Base-by-base conservation (phyloP, 2,113 vertebrate species). In the Pelvicachromis taeniatus region DNA sequence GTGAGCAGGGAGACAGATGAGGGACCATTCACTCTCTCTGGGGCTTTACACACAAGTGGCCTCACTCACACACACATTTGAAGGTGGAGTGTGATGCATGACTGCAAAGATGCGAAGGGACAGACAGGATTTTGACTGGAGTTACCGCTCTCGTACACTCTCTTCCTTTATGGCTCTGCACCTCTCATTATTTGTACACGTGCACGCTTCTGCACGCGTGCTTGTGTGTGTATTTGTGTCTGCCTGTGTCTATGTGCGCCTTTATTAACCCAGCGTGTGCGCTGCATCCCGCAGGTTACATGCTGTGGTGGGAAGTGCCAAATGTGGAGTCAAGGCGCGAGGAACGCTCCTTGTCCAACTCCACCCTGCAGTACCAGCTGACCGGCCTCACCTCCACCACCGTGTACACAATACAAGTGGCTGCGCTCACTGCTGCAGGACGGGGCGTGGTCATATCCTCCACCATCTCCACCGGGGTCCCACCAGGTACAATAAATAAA, bases 401-500 rank as follows among this genome's bases (percentile, higher is more conserved):
- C 58, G 95, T 94, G 9, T 99, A 99, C 94, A 96, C 95, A 1
- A 96, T 99, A 7, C 97, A 98, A 17, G 97, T 98, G 93, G 97
- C 97, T 0, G 98, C 97, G 0, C 79, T 94, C 42, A 99, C 98
- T 0, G 93, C 97, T 0, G 96, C 94, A 2, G 98, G 98, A 1
- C 87, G 93, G 0, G 98, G 98, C 5, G 87, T 91, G 80, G 86
- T 94, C 80, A 97, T 97, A 0, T 96, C 97, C 4, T 97, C 98
- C 81, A 97, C 97, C 91, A 98, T 99, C 91, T 98, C 98, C 16
- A 99, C 98, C 0, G 98, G 98, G 9, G 98, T 99, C 29, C 98
- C 98, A 35, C 98, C 98, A 97, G 98, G 98, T 99, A 59, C 91
- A 93, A 40, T 40, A 81, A 80, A 89, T 77, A 42, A 35, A 73